Evolutionary conservation across 2,113 vertebrate genomes (phyloP).

Genomic region (Muntiacus muntjak): DNA sequence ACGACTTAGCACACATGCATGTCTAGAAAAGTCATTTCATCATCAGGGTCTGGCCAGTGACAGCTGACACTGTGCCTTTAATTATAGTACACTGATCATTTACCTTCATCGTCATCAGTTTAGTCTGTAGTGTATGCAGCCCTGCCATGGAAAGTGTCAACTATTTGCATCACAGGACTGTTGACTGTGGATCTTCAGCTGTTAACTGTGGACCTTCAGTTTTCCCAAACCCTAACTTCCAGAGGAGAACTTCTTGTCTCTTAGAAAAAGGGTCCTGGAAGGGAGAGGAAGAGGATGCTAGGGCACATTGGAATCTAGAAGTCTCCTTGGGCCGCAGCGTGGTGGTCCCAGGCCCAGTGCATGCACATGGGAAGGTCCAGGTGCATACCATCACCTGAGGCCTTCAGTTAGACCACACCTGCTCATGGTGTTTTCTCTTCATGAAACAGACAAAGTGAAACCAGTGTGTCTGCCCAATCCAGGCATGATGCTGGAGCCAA

Average conservation of each 20-base stretch:
- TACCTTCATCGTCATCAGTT: not conserved
- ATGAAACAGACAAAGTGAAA: conserved; percentile 54
- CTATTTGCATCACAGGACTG: not conserved
- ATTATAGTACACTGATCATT: not conserved
- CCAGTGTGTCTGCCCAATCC: conserved; percentile 84
- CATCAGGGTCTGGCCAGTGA: not conserved
- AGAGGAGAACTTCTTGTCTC: not conserved
- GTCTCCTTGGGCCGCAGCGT: not conserved
- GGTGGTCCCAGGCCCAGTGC: rapidly evolving
- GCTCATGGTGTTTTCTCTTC: not conserved
- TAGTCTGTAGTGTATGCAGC: not conserved
- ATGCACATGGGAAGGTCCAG: rapidly evolving
- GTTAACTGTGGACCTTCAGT: not conserved
- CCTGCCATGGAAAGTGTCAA: not conserved
- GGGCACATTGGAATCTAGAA: rapidly evolving
- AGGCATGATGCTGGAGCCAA: conserved; percentile 74
- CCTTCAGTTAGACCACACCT: rapidly evolving
- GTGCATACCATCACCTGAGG: rapidly evolving
- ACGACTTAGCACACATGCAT: rapidly evolving
- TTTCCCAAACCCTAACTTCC: not conserved
- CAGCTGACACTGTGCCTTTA: not conserved
- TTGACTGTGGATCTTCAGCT: not conserved
- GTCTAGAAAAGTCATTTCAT: too few relatives aligned
- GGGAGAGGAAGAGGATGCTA: not conserved
- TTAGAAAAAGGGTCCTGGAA: not conserved